These are phyloP conservation scores for Nesogale talazaci DNA, from an alignment of 2,113 vertebrate species.

Conservation along the genomic window DNA sequence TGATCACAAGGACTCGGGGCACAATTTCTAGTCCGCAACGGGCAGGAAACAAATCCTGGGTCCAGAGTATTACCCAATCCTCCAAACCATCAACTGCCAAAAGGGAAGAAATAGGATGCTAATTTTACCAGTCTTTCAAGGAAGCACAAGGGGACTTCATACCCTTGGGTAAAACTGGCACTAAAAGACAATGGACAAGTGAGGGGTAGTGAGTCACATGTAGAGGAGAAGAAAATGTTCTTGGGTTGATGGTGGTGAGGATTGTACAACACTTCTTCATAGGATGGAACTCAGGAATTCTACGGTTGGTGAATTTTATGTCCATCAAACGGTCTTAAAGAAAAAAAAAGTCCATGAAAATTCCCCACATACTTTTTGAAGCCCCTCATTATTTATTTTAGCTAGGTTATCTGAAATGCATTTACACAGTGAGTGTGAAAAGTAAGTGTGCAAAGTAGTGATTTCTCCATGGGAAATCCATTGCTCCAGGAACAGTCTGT, in stretches of 20 bases:
- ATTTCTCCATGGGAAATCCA: background rate
- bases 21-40: background rate
- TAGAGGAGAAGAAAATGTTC: no score
- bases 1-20: background rate
- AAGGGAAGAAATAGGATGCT: background rate
- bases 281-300: no score
- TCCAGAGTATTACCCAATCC: background rate
- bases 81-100: slow-evolving; percentile 5
- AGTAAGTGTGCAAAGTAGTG: no score
- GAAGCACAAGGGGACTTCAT: background rate
- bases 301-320: no score
- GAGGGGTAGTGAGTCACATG: no score
- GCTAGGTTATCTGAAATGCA: slow-evolving; percentile 3
- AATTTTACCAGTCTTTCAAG: background rate
- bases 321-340: no score
- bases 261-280: no score
- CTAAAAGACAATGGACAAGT: no score
- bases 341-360: no score
- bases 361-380: no score
- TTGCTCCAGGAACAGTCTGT: background rate
- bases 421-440: background rate
- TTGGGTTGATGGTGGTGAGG: no score
- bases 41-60: slow-evolving; percentile 12
- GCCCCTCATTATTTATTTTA: background rate
- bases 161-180: no score